phyloP scores from a whole-genome alignment of 2,797 vertebrate genomes.

The Smutsia temminckii region DNA sequence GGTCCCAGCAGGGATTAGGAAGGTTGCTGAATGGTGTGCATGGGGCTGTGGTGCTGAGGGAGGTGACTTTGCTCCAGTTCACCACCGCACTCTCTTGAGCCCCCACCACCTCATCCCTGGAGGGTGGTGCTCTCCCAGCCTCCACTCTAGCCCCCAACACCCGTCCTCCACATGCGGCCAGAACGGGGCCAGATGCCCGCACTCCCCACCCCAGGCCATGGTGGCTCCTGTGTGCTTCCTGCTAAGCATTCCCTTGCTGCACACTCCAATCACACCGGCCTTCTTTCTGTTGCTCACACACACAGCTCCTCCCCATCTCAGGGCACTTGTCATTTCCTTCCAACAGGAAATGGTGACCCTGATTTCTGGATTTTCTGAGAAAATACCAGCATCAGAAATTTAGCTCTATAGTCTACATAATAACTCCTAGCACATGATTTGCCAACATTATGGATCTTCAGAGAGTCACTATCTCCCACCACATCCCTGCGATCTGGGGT shows the following conservation, averaged over 20 bases:
- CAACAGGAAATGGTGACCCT: neutral
- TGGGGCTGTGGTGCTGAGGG: accelerated
- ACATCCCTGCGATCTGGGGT: neutral
- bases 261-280: neutral
- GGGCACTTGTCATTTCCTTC: neutral
- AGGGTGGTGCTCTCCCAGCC: accelerated
- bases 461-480: neutral
- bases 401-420: neutral
- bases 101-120: neutral
- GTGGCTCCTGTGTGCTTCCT: neutral
- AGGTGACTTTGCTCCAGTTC: neutral
- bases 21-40: neutral
- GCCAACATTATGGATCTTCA: neutral
- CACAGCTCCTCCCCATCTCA: neutral
- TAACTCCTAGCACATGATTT: neutral
- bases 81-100: no score
- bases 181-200: neutral
- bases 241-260: neutral
- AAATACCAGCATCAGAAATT: neutral
- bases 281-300: neutral
- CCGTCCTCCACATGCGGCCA: neutral
- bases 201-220: neutral
- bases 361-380: neutral
- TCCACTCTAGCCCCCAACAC: neutral
- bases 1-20: neutral